Evolutionary conservation across 1,140 invertebrate species (phyloP).

Genomic region (Rhizoglyphus robini): DNA sequence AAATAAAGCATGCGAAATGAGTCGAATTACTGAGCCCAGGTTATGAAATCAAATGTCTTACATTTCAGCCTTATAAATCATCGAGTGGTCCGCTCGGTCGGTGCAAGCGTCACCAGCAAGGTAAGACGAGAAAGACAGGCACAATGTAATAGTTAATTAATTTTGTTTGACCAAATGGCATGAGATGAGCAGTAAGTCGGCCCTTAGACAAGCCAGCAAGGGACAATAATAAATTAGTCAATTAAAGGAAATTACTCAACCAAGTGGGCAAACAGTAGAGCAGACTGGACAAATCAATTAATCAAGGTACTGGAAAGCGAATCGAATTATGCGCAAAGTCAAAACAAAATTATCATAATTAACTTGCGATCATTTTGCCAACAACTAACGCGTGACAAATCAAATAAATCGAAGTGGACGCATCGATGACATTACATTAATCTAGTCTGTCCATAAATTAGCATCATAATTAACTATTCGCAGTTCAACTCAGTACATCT

Average conservation of each 20-base stretch:
- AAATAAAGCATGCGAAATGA: slow-evolving; percentile 1
- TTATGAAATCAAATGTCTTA: background rate
- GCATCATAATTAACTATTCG: too few species aligned
- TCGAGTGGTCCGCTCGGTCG: background rate
- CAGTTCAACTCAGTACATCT: too few species aligned
- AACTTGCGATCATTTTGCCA: background rate
- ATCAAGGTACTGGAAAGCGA: background rate
- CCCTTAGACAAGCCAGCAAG: background rate
- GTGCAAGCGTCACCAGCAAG: background rate
- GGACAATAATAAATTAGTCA: slow-evolving; percentile 3
- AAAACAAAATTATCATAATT: slow-evolving; percentile 13
- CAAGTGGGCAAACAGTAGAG: background rate
- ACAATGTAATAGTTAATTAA: background rate
- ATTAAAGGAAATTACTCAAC: slow-evolving; percentile 9
- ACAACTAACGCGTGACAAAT: slow-evolving; percentile 5
- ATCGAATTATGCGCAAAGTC: slow-evolving; percentile 1
- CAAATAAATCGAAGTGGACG: background rate
- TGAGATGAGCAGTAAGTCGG: background rate
- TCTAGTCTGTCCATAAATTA: too few species aligned
- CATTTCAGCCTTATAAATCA: background rate
- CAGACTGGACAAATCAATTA: slow-evolving; percentile 5
- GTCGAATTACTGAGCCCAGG: background rate
- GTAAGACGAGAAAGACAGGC: background rate
- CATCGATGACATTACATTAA: slow-evolving; percentile 1
- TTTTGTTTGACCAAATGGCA: background rate